Base-by-base conservation (phyloP, 2,113 vertebrate genomes). In the Ictidomys tridecemlineatus region DNA sequence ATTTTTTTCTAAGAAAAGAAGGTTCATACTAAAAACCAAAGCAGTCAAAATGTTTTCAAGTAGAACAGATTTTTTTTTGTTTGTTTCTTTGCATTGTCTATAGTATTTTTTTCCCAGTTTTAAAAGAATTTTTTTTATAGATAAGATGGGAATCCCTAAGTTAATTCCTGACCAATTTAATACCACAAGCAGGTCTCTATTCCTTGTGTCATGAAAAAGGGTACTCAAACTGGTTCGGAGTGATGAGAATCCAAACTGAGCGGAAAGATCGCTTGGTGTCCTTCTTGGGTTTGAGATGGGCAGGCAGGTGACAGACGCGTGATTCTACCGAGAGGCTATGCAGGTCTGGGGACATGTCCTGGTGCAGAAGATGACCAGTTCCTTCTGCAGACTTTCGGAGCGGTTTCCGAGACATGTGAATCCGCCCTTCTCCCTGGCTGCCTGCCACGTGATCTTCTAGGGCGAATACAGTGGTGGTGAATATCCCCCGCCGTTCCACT, bases 271-370 rank as follows among this genome's bases (percentile, higher is more conserved):
- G 1, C 9, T 39, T 39, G 16, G 4, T 26, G 6, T 18, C 5
- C 4, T 6, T 39, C 32, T 9, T 18, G 5, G 9, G 7, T 3
- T 30, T 7, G 26, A 73, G 61, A 30, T 1, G 32, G 22, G 39
- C 53, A 20, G 32, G n/a, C 16, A 6, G 65, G 45, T 9, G 18
- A 11, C 0, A 22, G 45, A 39, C 30, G 11, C 3, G 11, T 4
- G 16, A 12, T n/a, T 42, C 5, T 20, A 30, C 11, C 0, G 8
- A 8, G 34, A 9, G 17, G 0, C 14, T 17, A 3, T 24, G 45
- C 14, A 22, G 16, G 17, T 30, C 32, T 74, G 76, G 87, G 69
- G 37, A 73, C 5, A 20, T 8, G 18, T 79, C 78, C 4, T 2
- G 13, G 39, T 13, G 16, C 42, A 30, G 63, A 65, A 48, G 48